Evolutionary conservation across 2,888 invertebrate genomes (phyloP), one percentile per base, ranked within the genome.

Genomic region (Colostygia pectinataria): DNA sequence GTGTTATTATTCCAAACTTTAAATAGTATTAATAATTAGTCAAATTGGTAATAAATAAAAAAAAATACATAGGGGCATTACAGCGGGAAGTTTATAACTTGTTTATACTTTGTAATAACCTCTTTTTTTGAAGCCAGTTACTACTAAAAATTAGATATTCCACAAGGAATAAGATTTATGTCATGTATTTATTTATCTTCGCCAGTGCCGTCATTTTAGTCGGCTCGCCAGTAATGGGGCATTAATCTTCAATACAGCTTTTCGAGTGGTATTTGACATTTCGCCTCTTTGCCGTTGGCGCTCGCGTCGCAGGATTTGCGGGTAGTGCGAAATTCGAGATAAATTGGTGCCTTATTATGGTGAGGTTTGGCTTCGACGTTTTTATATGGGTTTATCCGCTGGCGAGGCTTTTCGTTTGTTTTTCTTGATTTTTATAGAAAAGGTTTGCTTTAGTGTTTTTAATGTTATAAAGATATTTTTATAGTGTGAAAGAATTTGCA

Each of bases 221-320:
- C 36, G 28, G 27, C 34, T 41, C 32, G 33, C 18, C 48, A 24
- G 68, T 77, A 79, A 79, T 76, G 71, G 74, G 57, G 58, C 75
- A 77, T 80, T 79, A 77, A 79, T 80, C 80, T 74, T 71, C 57
- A 43, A 51, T 48, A 27, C 63, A 57, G 67, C 62, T 60, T 66
- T 65, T 59, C 67, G 64, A 65, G 67, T 54, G 68, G 68, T 63
- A 60, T 67, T 70, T 71, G 77, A 72, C 75, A 66, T 65, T 70
- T 66, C 46, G 64, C 69, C 63, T 68, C 64, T 65, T 64, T 59
- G 53, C 51, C 51, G 45, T 48, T 54, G 51, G 44, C 41, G n/a
- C n/a, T n/a, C 42, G 57, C 43, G 53, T 53, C 39, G 55, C 33
- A 14, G 47, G 49, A 47, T 51, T 61, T 59, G 60, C 56, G 59